Percentiles rank a stretch among this genome's conserved stretches.
Conservation (phyloP, 2,888 invertebrate species). For the Callosobruchus maculatus region DNA sequence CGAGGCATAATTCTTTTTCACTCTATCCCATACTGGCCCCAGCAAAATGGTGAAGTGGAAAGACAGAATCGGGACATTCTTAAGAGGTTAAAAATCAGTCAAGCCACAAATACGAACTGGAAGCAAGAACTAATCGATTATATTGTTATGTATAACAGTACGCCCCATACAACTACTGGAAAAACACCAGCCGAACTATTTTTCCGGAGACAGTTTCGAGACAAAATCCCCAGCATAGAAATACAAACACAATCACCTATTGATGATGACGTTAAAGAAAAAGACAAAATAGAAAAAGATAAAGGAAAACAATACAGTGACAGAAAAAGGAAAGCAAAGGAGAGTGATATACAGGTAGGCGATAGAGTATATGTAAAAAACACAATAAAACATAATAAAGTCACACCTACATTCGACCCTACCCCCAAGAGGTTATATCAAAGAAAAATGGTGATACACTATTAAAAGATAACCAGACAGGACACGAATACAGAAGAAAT, state of each 20-base stretch:
- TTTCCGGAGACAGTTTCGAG: not conserved
- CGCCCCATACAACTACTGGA: not conserved
- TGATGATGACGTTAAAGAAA: conserved; percentile 6
- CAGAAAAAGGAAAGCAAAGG: not conserved
- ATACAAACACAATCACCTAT: no score
- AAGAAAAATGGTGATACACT: conserved; percentile 12
- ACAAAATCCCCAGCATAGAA: not conserved
- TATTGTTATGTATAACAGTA: not conserved
- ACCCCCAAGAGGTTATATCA: conserved; percentile 8
- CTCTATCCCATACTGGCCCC: conserved; percentile 19
- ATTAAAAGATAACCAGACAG: conserved; percentile 10
- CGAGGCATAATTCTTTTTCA: conserved; percentile 17
- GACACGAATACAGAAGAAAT: conserved; percentile 13
- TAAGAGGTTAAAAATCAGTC: conserved; percentile 9
- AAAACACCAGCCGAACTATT: not conserved
- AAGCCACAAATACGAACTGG: not conserved
- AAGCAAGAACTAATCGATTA: not conserved
- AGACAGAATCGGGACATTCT: conserved; percentile 17
- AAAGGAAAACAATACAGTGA: conserved; percentile 9
- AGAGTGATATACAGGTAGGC: not conserved
- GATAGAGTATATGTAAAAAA: no score
- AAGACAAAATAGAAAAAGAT: conserved; percentile 9
- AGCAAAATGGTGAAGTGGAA: conserved; percentile 22
- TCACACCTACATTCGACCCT: conserved; percentile 11
- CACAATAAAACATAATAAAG: no score